Percentiles rank a stretch among this genome's conserved stretches.
These are phyloP conservation scores for Zaprionus tsacasi DNA, from an alignment of 1,140 invertebrate species.

Conservation along the genomic window DNA sequence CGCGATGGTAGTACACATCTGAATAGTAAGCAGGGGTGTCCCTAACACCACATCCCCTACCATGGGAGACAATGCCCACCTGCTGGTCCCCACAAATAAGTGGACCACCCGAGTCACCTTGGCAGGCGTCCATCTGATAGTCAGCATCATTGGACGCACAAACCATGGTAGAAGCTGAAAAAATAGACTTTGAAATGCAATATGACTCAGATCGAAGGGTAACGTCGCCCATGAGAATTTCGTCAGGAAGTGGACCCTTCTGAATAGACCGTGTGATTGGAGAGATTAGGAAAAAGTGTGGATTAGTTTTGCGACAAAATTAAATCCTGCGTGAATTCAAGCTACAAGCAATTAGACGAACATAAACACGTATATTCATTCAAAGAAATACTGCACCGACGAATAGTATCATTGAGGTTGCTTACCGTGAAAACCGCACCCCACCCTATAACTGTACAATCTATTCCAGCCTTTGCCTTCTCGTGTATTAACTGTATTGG, in stretches of 20 bases:
- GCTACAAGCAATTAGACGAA: not conserved
- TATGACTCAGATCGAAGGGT: not conserved
- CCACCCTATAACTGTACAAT: slow-evolving; percentile 67
- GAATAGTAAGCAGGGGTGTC: slow-evolving; percentile 90
- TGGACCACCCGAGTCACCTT: slow-evolving; percentile 74
- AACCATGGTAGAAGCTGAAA: no score
- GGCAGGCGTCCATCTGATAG: slow-evolving; percentile 63
- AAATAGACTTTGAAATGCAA: slow-evolving; percentile 16
- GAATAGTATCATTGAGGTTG: not conserved
- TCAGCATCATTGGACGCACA: slow-evolving; percentile 54
- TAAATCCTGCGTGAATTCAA: not conserved
- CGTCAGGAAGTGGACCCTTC: slow-evolving; percentile 44
- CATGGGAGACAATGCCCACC: slow-evolving; percentile 89
- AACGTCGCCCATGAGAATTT: slow-evolving; percentile 45
- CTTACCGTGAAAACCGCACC: slow-evolving; percentile 63
- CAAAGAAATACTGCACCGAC: no score
- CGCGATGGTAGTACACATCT: slow-evolving; percentile 86
- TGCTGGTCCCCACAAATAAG: slow-evolving; percentile 44
- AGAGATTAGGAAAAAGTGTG: not conserved
- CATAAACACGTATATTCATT: not conserved
- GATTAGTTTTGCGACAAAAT: not conserved
- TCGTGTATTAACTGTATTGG: slow-evolving; percentile 9
- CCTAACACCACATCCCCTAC: slow-evolving; percentile 87
- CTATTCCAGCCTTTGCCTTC: not conserved
- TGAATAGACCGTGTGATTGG: not conserved